These are phyloP conservation scores for Orchestia grillus DNA, from an alignment of 1,140 invertebrate genomes.

Conservation along the genomic window DNA sequence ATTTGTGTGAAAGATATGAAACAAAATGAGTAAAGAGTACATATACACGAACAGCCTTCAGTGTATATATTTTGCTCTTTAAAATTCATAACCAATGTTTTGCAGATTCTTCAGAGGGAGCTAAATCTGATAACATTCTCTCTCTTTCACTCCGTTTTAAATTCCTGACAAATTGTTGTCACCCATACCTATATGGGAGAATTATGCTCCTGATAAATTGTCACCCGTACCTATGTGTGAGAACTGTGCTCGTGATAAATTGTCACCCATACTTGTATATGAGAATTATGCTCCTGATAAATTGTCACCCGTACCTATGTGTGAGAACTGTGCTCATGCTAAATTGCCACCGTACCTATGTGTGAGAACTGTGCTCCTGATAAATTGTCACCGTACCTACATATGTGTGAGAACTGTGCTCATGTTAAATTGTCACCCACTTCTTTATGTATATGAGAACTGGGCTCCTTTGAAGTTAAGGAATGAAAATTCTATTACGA, in stretches of 20 bases:
- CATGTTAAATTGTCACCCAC: background rate
- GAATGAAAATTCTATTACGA: background rate
- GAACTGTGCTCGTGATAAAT: no score
- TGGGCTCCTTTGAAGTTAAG: no score
- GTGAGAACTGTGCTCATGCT: no score
- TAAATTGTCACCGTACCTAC: background rate
- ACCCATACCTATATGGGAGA: no score
- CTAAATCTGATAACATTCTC: no score
- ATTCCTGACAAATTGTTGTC: no score
- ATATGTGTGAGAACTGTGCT: background rate
- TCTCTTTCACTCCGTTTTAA: no score
- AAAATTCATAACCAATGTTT: background rate
- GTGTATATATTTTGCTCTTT: background rate
- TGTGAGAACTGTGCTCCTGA: background rate
- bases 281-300: no score
- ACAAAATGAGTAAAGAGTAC: background rate
- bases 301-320: background rate
- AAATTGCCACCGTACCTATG: background rate
- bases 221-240: no score
- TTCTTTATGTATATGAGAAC: background rate
- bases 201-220: no score
- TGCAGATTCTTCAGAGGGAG: no score
- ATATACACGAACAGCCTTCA: background rate
- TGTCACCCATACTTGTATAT: background rate
- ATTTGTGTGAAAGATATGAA: background rate